These are phyloP conservation scores for Merodon equestris DNA, from an alignment of 2,888 invertebrate species.

Conservation along the genomic window DNA sequence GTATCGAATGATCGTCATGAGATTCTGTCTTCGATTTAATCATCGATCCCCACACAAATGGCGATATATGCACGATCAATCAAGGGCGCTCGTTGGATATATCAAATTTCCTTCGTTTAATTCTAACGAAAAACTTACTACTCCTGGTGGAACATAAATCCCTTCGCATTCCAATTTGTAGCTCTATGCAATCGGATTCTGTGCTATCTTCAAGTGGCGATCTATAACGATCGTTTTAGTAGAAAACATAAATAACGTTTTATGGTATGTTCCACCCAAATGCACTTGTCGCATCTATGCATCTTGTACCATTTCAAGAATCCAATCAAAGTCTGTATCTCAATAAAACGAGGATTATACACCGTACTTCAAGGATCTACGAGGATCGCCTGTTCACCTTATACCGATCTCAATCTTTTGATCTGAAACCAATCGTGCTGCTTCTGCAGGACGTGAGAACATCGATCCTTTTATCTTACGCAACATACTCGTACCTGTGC, in stretches of 20 bases:
- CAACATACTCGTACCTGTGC: constrained; percentile 18
- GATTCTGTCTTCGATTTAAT: no score
- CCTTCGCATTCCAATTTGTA: no score
- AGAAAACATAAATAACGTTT: constrained; percentile 6
- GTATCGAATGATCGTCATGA: constrained; percentile 29
- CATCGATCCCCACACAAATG: no score
- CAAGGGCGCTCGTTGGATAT: no score
- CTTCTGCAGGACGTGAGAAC: constrained; percentile 46
- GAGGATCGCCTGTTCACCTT: neutral
- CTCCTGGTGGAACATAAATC: no score
- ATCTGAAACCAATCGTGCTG: constrained; percentile 15
- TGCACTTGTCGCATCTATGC: neutral
- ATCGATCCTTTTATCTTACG: constrained; percentile 19
- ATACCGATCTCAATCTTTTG: constrained; percentile 31
- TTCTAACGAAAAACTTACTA: no score
- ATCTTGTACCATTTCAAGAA: constrained; percentile 7
- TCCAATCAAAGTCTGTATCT: constrained; percentile 34
- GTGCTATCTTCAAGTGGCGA: no score
- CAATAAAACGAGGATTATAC: no score
- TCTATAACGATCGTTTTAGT: no score
- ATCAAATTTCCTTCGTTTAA: no score
- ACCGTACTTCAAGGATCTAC: constrained; percentile 26
- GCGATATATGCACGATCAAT: no score
- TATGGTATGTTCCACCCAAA: constrained; percentile 6
- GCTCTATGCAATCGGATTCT: no score